phyloP scores from a whole-genome alignment of 2,113 vertebrate genomes.

The Microtus montanus region DNA sequence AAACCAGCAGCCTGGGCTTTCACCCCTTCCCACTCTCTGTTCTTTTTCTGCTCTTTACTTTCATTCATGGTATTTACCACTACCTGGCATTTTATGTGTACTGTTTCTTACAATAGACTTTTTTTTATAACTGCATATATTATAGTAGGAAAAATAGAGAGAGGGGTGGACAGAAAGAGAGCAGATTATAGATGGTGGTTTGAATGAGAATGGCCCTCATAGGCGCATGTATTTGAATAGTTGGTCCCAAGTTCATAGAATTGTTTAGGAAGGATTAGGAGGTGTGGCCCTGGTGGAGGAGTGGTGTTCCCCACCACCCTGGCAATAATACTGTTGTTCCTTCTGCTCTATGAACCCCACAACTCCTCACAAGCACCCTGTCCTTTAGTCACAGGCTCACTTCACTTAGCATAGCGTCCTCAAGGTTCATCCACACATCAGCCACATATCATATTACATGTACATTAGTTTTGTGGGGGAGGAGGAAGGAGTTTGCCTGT shows the following conservation, averaged over 20 bases:
- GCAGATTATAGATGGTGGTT: not conserved
- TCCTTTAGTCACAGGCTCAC: not conserved
- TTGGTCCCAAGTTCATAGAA: not conserved
- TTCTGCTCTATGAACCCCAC: not conserved
- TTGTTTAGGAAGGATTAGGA: not conserved
- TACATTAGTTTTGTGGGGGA: not conserved
- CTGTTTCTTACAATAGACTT: not conserved
- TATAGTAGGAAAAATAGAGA: not conserved
- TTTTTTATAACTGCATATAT: not conserved
- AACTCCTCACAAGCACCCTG: not conserved
- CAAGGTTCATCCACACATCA: not conserved
- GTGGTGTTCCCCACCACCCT: not conserved
- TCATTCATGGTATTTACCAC: not conserved
- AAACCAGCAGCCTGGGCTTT: not conserved
- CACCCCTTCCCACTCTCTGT: not conserved
- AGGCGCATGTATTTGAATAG: not conserved
- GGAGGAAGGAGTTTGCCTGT: not conserved
- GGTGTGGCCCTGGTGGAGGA: not conserved
- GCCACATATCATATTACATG: not conserved
- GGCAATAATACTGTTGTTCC: not conserved
- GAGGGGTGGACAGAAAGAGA: not conserved
- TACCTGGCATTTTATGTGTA: not conserved
- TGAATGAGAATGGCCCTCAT: not conserved
- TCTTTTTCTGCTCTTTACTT: not conserved
- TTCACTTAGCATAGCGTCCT: not conserved